These are phyloP conservation scores for Piscicola geometra DNA, from an alignment of 2,888 invertebrate species.

Conservation along the genomic window DNA sequence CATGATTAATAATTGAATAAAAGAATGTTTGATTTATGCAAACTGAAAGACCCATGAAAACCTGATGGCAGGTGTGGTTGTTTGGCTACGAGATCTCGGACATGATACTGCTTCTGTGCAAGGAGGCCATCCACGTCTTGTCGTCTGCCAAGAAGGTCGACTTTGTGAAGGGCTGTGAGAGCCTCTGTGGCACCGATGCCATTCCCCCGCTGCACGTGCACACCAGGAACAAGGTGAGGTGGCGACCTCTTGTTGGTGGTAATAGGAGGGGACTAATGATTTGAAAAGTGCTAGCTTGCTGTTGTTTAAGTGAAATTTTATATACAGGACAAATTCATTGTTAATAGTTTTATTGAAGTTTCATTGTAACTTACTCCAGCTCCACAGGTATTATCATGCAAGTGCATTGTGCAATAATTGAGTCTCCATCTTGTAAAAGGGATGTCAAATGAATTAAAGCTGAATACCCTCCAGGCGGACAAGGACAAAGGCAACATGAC, in stretches of 20 bases:
- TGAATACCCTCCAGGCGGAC: slow-evolving; percentile 47
- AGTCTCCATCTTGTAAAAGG: no score
- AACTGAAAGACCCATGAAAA: background rate
- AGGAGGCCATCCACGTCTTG: slow-evolving; percentile 78
- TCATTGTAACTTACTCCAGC: no score
- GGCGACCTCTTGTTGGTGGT: no score
- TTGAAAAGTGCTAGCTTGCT: no score
- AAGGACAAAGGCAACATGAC: slow-evolving; percentile 79
- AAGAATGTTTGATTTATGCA: background rate
- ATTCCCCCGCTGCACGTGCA: slow-evolving; percentile 79
- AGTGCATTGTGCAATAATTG: no score
- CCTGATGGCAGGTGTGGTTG: slow-evolving; percentile 74
- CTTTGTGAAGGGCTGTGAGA: slow-evolving; percentile 72
- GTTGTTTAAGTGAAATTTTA: background rate
- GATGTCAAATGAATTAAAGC: no score
- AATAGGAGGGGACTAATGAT: background rate
- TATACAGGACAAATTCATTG: no score
- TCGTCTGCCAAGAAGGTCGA: slow-evolving; percentile 97
- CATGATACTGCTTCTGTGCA: slow-evolving; percentile 84
- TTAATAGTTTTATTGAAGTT: no score
- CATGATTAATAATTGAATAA: background rate
- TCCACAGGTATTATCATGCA: no score
- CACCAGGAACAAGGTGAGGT: slow-evolving; percentile 78
- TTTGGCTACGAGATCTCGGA: slow-evolving; percentile 94
- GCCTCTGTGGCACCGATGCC: slow-evolving; percentile 57